A percentile compares a stretch with the other conserved stretches of the same genome.
These are phyloP conservation scores for Diloba caeruleocephala DNA, from an alignment of 2,888 invertebrate species.

Conservation along the genomic window DNA sequence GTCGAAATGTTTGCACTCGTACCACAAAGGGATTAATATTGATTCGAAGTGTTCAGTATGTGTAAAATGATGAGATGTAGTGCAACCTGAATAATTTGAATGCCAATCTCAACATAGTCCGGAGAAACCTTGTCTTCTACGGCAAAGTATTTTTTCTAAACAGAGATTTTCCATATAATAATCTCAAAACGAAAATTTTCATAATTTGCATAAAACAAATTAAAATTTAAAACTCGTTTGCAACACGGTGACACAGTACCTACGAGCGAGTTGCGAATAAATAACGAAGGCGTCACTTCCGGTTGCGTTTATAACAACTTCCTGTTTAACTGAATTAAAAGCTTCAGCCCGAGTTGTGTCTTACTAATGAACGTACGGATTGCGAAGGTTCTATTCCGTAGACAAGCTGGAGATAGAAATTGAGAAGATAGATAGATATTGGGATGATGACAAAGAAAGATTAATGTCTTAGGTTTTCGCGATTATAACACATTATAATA, in stretches of 20 bases:
- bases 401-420: constrained; percentile 32
- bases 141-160: too few species aligned
- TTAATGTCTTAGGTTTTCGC: too few species aligned
- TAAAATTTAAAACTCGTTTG: constrained; percentile 42
- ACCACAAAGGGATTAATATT: too few species aligned
- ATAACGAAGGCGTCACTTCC: constrained; percentile 69
- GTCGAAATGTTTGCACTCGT: too few species aligned
- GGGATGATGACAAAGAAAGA: too few species aligned
- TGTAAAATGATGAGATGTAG: too few species aligned
- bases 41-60: too few species aligned
- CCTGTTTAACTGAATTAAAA: constrained; percentile 82
- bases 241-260: constrained; percentile 46
- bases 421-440: background rate
- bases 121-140: too few species aligned
- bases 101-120: too few species aligned
- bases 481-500: too few species aligned
- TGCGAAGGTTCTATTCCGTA: constrained; percentile 53
- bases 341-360: constrained; percentile 75
- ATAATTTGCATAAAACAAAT: constrained; percentile 28
- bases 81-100: too few species aligned
- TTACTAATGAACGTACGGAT: constrained; percentile 78
- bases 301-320: constrained; percentile 64
- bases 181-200: background rate
- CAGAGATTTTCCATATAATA: too few species aligned
- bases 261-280: constrained; percentile 48